Conservation (phyloP, 2,113 vertebrate genomes). For the Hemibagrus wyckioides region DNA sequence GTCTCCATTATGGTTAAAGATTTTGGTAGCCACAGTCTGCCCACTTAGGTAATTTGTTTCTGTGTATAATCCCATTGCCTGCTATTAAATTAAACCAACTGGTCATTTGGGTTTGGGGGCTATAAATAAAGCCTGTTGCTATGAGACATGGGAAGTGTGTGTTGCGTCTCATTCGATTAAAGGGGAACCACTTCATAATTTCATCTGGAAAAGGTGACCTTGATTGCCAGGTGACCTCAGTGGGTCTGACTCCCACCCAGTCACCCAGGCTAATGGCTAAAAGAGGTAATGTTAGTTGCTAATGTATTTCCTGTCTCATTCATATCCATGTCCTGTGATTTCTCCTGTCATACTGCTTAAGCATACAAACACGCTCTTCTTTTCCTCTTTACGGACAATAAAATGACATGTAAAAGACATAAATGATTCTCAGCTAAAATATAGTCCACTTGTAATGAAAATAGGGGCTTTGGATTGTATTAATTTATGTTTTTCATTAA, state of each 20-base stretch:
- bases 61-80: constrained; percentile 79
- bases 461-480: neutral
- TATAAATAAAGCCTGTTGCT: constrained; percentile 77
- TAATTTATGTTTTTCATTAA: neutral
- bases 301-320: constrained; percentile 63
- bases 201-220: constrained; percentile 75
- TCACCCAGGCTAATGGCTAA: constrained; percentile 61
- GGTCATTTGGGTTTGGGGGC: constrained; percentile 76
- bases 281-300: constrained; percentile 71
- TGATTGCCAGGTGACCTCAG: constrained; percentile 72
- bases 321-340: constrained; percentile 25
- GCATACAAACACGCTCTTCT: neutral
- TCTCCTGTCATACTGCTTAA: constrained; percentile 11
- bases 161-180: constrained; percentile 77
- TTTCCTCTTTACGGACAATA: neutral
- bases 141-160: constrained; percentile 66
- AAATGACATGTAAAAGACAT: neutral
- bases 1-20: constrained; percentile 80
- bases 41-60: constrained; percentile 83
- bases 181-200: constrained; percentile 77
- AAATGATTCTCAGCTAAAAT: neutral
- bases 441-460: neutral
- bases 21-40: constrained; percentile 71
- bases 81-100: constrained; percentile 81
- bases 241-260: constrained; percentile 64